Percentiles rank a stretch among this genome's conserved stretches.
phyloP scores from a whole-genome alignment of 1,140 invertebrate genomes.

The Apis dorsata region DNA sequence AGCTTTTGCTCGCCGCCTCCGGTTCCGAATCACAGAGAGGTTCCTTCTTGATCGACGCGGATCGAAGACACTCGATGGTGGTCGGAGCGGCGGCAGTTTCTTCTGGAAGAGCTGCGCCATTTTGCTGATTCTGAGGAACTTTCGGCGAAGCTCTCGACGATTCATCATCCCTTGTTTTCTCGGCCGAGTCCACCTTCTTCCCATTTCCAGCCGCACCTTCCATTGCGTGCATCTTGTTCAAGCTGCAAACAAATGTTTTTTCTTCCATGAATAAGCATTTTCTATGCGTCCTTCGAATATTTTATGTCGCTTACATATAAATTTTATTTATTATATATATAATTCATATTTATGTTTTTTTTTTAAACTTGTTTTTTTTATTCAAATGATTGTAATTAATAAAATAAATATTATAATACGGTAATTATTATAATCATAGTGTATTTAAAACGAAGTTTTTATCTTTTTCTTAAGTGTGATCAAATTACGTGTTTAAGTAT shows the following conservation, averaged over 20 bases:
- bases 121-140: conserved; percentile 76
- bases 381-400: too few relatives aligned
- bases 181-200: conserved; percentile 70
- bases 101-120: conserved; percentile 76
- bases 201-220: conserved; percentile 69
- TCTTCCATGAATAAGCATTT: conserved; percentile 15
- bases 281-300: not conserved
- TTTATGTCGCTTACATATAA: conserved; percentile 3
- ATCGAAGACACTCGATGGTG: conserved; percentile 36
- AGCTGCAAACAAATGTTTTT: conserved; percentile 61
- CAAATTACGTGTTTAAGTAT: too few relatives aligned
- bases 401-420: too few relatives aligned
- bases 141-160: conserved; percentile 68
- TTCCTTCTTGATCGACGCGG: conserved; percentile 68
- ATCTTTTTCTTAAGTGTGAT: too few relatives aligned
- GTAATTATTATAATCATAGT: too few relatives aligned
- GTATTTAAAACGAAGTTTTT: not conserved
- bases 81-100: conserved; percentile 70
- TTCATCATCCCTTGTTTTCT: conserved; percentile 70
- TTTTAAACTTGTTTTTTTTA: not conserved
- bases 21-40: conserved; percentile 46
- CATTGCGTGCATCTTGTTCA: conserved; percentile 79
- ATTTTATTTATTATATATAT: not conserved
- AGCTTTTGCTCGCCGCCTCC: conserved; percentile 27
- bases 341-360: not conserved